These are phyloP conservation scores for Columbina picui DNA, from an alignment of 2,113 vertebrate genomes.

Conservation along the genomic window DNA sequence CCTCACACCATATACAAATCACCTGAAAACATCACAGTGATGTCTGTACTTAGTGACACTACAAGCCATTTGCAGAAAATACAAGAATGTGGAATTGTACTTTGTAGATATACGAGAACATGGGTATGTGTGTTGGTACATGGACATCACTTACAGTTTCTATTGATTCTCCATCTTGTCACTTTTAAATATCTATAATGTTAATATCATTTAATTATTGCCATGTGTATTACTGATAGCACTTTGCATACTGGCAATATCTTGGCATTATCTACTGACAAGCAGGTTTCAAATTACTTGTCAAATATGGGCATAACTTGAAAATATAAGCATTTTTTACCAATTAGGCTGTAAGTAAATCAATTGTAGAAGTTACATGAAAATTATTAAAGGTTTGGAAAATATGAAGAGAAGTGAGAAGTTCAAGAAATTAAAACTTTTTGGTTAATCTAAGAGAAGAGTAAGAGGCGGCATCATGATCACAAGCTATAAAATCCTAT, in stretches of 20 bases:
- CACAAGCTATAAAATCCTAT: neutral
- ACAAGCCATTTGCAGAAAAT: neutral
- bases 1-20: neutral
- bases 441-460: neutral
- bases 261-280: neutral
- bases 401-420: neutral
- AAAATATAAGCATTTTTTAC: neutral
- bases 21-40: neutral
- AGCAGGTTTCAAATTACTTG: neutral
- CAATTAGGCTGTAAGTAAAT: neutral
- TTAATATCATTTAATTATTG: neutral
- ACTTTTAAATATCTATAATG: neutral
- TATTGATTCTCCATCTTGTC: neutral
- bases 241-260: neutral
- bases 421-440: neutral
- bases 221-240: fast-evolving
- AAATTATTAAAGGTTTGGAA: neutral
- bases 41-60: neutral
- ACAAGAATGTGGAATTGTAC: neutral
- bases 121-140: fast-evolving
- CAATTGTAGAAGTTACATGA: neutral
- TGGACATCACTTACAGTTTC: neutral
- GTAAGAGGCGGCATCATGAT: neutral
- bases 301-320: neutral
- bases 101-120: neutral